Evolutionary conservation across 2,113 vertebrate genomes (phyloP).

Genomic region (Nesogale talazaci): DNA sequence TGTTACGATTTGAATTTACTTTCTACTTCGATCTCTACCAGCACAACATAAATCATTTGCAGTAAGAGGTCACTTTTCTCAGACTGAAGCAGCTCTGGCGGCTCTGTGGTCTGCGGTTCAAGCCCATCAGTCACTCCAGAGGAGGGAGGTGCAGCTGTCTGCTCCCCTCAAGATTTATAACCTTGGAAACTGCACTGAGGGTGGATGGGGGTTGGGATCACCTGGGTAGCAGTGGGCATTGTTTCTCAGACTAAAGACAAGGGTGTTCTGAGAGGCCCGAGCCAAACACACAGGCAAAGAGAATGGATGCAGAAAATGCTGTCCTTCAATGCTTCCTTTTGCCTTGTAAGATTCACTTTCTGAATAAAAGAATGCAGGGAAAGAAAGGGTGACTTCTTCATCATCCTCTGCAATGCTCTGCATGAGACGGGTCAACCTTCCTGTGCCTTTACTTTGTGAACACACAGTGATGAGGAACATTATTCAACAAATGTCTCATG

Average conservation of each 20-base stretch:
- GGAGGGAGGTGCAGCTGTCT: too few relatives aligned
- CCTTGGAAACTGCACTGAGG: too few relatives aligned
- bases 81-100: neutral
- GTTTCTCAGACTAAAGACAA: slow-evolving; percentile 19
- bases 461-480: slow-evolving; percentile 50
- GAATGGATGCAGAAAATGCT: neutral
- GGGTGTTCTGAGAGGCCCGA: neutral
- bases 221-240: too few relatives aligned
- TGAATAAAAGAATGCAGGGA: neutral
- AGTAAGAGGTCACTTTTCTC: slow-evolving; percentile 14
- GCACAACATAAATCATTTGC: neutral
- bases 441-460: slow-evolving; percentile 17
- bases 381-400: neutral
- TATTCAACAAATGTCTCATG: slow-evolving; percentile 18
- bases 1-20: neutral
- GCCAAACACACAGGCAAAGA: neutral
- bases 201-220: too few relatives aligned
- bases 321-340: slow-evolving; percentile 19
- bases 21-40: neutral
- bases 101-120: too few relatives aligned
- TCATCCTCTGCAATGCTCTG: neutral
- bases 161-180: too few relatives aligned
- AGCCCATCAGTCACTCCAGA: too few relatives aligned
- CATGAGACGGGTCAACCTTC: neutral
- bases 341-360: slow-evolving; percentile 10